Evolutionary conservation across 2,888 invertebrate genomes (phyloP).

Genomic region (Eupithecia insigniata): DNA sequence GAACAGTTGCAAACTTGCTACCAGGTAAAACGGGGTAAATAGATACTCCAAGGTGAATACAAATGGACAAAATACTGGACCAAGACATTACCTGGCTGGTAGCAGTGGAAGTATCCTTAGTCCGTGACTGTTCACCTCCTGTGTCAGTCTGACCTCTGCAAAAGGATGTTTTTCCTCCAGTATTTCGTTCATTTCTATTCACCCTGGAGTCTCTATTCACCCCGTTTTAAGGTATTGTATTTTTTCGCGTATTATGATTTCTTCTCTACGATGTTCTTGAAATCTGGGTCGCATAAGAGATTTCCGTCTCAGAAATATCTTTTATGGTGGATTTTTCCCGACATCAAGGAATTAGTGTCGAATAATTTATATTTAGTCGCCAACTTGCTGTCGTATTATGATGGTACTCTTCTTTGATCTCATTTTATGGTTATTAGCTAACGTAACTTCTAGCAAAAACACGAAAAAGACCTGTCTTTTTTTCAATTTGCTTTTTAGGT

Average conservation of each 20-base stretch:
- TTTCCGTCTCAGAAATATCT: conserved; percentile 37
- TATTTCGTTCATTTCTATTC: too few relatives aligned
- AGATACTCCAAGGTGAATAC: too few relatives aligned
- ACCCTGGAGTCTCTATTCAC: too few relatives aligned
- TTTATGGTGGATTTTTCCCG: conserved; percentile 51
- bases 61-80: too few relatives aligned
- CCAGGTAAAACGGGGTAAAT: too few relatives aligned
- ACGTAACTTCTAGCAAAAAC: neutral
- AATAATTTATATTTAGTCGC: conserved; percentile 27
- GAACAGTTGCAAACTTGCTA: too few relatives aligned
- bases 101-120: too few relatives aligned
- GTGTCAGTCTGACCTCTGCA: too few relatives aligned
- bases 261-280: conserved; percentile 23
- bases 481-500: neutral
- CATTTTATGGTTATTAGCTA: conserved; percentile 26
- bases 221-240: too few relatives aligned
- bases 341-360: conserved; percentile 41
- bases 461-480: neutral
- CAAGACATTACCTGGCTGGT: too few relatives aligned
- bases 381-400: conserved; percentile 36
- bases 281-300: conserved; percentile 26
- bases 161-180: too few relatives aligned
- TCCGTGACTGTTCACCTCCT: too few relatives aligned
- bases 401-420: conserved; percentile 18
- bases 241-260: neutral